phyloP scores from a whole-genome alignment of 2,888 invertebrate genomes.

The Arrhopalites spinosus region DNA sequence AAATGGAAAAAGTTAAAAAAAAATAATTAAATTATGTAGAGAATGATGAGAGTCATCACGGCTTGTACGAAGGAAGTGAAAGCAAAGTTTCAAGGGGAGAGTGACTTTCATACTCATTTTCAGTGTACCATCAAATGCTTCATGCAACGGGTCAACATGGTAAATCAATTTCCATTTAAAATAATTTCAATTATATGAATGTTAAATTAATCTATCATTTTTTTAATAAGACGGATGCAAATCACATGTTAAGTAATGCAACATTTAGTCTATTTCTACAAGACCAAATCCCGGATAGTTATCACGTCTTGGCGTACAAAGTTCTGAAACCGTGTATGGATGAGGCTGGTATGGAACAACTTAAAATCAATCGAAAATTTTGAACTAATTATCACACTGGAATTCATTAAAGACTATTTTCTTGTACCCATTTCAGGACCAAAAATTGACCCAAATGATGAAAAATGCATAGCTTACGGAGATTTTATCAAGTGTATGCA shows the following conservation, averaged over 20 bases:
- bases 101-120: not conserved
- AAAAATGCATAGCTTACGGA: conserved; percentile 8
- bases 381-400: not conserved
- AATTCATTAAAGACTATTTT: not conserved
- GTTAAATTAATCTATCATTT: too few relatives aligned
- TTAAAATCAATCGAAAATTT: not conserved
- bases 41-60: conserved; percentile 12
- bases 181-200: too few relatives aligned
- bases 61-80: conserved; percentile 2
- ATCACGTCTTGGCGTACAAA: not conserved
- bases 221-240: too few relatives aligned
- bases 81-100: not conserved
- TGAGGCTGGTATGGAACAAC: not conserved
- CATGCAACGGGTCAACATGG: not conserved
- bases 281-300: not conserved
- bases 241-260: not conserved
- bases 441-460: conserved; percentile 7
- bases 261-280: not conserved
- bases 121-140: conserved; percentile 12
- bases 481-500: conserved; percentile 17
- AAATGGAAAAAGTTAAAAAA: not conserved
- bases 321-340: not conserved
- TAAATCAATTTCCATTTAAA: too few relatives aligned
- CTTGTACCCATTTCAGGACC: not conserved
- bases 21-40: not conserved